A percentile compares a stretch with the other conserved stretches of the same genome.
Evolutionary conservation across 2,113 vertebrate species (phyloP).

Genomic region (Aythya baeri): DNA sequence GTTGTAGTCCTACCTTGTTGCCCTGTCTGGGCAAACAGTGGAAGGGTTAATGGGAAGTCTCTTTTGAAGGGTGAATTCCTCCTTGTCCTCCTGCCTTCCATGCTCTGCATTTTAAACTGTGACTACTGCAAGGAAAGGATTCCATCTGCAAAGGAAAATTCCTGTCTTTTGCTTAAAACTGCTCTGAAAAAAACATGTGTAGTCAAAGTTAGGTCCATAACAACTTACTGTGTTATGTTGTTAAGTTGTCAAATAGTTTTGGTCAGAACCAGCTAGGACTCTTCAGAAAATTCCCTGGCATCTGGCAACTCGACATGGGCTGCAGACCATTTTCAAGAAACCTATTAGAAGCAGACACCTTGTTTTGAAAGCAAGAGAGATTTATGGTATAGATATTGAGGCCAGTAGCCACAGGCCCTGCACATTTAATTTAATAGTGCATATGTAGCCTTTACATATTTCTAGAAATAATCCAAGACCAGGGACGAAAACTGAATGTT

Average conservation of each 20-base stretch:
- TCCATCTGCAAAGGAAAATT: background rate
- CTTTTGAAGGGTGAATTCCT: background rate
- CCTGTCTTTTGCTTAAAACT: background rate
- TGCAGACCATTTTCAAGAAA: background rate
- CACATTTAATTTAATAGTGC: background rate
- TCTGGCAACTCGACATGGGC: accelerated
- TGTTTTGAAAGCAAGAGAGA: background rate
- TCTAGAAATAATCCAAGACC: background rate
- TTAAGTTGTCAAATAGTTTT: background rate
- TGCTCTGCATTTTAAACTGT: background rate
- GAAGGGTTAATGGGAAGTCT: accelerated
- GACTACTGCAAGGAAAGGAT: background rate
- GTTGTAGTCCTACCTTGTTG: background rate
- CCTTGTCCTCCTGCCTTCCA: background rate
- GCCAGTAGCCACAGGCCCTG: background rate
- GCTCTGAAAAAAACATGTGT: background rate
- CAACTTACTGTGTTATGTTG: background rate
- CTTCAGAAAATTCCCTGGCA: background rate
- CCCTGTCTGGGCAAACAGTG: background rate
- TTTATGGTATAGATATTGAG: background rate
- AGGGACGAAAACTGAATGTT: background rate
- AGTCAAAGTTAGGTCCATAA: background rate
- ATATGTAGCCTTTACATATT: background rate
- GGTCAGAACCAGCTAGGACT: background rate
- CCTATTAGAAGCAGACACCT: background rate